Evolutionary conservation across 2,797 vertebrate species (phyloP).

Genomic region (Acrossocheilus fasciatus): DNA sequence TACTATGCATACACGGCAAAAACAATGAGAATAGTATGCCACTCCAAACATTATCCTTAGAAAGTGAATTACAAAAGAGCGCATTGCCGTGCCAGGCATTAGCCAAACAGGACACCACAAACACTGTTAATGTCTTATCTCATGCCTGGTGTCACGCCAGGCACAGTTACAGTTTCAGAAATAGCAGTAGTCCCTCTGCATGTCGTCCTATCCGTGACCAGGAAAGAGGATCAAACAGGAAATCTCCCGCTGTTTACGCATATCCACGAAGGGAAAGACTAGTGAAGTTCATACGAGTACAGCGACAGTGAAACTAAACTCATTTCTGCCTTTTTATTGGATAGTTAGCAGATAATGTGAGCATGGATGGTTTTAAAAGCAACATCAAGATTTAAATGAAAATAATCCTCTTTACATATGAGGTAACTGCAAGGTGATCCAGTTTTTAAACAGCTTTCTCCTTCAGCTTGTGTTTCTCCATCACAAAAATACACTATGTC

Average conservation of each 20-base stretch:
- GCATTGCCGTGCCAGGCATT: not conserved
- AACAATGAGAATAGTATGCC: not conserved
- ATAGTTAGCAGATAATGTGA: not conserved
- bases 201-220: not conserved
- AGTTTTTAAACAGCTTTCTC: not conserved
- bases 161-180: constrained; percentile 35
- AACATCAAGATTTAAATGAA: too few species aligned
- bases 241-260: constrained; percentile 32
- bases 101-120: not conserved
- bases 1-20: not conserved
- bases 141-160: not conserved
- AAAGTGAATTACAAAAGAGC: not conserved
- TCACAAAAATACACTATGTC: not conserved
- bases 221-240: constrained; percentile 30
- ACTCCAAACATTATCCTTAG: not conserved
- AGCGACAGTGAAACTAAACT: not conserved
- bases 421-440: not conserved
- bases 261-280: not conserved
- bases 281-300: not conserved
- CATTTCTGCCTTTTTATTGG: not conserved
- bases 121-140: constrained; percentile 19
- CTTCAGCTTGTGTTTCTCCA: not conserved
- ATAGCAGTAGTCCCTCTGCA: not conserved
- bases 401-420: not conserved
- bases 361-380: not conserved